Base-by-base conservation (phyloP, 2,113 vertebrate genomes). In the Mohoua ochrocephala region DNA sequence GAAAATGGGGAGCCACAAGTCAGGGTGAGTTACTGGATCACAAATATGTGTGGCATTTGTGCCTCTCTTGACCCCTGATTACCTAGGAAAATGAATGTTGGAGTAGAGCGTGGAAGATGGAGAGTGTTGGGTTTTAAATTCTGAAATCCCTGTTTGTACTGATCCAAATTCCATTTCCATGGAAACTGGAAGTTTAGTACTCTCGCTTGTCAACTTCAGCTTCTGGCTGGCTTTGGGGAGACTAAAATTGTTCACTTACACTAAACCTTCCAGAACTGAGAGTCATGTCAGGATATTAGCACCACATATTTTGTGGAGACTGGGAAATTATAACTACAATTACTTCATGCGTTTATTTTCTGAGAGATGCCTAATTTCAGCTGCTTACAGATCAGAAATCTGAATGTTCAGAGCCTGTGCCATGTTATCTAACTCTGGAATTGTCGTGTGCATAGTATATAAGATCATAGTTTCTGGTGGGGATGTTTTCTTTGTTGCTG, bases 141-240 rank as follows among this genome's bases (percentile, higher is more conserved):
- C 35, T 67, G 75, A 63, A 91, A 60, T 69, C 42, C 65, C 44
- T 54, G 39, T 68, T 71, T 82, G 54, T 92, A n/a, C 88, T 59
- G 90, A 77, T 90, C 59, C 87, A 56, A 37, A 77, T 65, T 94
- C 42, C 28, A 90, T 95, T 96, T 90, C 93, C 90, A 78, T 91
- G 82, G 95, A 78, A 96, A 94, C 83, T 59, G 78, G 44, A 84
- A 92, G 39, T 93, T 77, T 59, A 80, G 30, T 84, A 11, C 47
- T 86, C 65, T 84, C 1, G 0, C 42, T 30, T 69, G 68, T 73
- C 74, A 87, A 33, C 56, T 87, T 93, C 53, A 85, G 59, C 59
- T 91, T 74, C 63, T 71, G 65, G 8, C 73, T 95, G 84, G 47
- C 84, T 87, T 78, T 87, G 59, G n/a, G 73, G 61, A 92, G 49